A percentile compares a stretch with the other conserved stretches of the same genome.
Evolutionary conservation across 2,888 invertebrate species (phyloP).

Genomic region (Osmoderma eremita): DNA sequence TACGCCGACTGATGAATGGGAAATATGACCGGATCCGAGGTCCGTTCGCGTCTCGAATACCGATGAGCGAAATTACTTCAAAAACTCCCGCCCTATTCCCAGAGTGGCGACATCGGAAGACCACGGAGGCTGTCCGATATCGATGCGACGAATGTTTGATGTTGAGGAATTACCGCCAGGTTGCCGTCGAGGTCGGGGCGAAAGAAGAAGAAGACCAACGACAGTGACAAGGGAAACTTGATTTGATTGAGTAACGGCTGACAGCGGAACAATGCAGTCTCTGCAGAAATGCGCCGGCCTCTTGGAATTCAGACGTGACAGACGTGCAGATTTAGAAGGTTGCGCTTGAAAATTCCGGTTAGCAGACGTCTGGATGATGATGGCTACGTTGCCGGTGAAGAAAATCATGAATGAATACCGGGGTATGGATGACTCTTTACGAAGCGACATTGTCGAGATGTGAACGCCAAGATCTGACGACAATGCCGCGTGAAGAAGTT

Average conservation of each 20-base stretch:
- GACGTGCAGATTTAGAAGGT: slow-evolving; percentile 52
- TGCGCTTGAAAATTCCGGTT: slow-evolving; percentile 18
- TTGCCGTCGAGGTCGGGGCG: slow-evolving; percentile 6
- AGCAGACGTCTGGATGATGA: background rate
- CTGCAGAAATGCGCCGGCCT: slow-evolving; percentile 46
- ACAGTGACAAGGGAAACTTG: no score
- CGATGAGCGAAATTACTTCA: slow-evolving; percentile 48
- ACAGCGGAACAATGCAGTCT: slow-evolving; percentile 60
- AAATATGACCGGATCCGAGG: slow-evolving; percentile 54
- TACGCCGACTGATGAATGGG: slow-evolving; percentile 57
- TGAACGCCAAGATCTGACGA: no score
- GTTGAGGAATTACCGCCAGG: slow-evolving; percentile 53
- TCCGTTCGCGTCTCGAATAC: slow-evolving; percentile 54
- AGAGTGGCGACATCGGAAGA: no score
- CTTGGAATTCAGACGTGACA: slow-evolving; percentile 58
- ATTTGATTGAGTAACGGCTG: slow-evolving; percentile 63
- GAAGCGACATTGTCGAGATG: no score
- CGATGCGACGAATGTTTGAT: slow-evolving; percentile 40
- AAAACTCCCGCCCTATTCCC: background rate
- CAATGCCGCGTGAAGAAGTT: no score
- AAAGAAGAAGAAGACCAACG: slow-evolving; percentile 23
- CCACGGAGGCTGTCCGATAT: no score
- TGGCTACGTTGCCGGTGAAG: slow-evolving; percentile 8
- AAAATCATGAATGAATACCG: no score
- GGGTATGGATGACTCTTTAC: no score